Base-by-base conservation (phyloP, 2,888 invertebrate genomes). In the Hanleya hanleyi region DNA sequence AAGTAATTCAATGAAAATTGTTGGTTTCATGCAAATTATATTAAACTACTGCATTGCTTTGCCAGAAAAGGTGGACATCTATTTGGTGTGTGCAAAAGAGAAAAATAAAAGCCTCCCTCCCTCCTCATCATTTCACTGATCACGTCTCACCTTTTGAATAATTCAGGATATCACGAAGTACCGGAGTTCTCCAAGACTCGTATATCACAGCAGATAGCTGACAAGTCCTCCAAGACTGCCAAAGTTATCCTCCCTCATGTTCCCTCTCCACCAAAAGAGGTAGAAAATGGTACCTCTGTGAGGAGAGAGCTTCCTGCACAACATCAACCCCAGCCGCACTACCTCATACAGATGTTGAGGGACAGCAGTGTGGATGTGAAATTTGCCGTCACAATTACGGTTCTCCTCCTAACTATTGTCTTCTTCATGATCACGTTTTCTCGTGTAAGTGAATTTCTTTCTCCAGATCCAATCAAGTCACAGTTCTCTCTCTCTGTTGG, bases 141-240 rank as follows among this genome's bases (percentile, higher is more conserved):
- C 1, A 38, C 4, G 32, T 26, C 35, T 47, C 32, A 26, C 36
- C 26, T 12, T 41, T 29, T 22, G 49, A 29, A 51, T 12, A 32
- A 36, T 69, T 6, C 67, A 88, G 89, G 89, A 61, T 87, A 88
- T 69, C 89, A 90, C 78, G 88, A 89, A 77, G 85, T 88, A 5
- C 89, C 89, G 18, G 87, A 88, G 37, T 75, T 84, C 71, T 76
- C 84, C 9, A 77, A 78, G 26, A 75, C 83, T 5, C 75, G 81
- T 33, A 85, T 89, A 22, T 81, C 84, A 0, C 78, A 86, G 18
- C 86, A 84, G 65, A 83, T 88, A 29, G 77, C 86, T 9, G 85
- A 86, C 73, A 78, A 77, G 26, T 81, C 81, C 1, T 73, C 75
- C n/a, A 74, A 70, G 9, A 73, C 71, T 22, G 73, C 77, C 7